Evolutionary conservation across 2,888 invertebrate genomes (phyloP).

Genomic region (Drosophila tripunctata): DNA sequence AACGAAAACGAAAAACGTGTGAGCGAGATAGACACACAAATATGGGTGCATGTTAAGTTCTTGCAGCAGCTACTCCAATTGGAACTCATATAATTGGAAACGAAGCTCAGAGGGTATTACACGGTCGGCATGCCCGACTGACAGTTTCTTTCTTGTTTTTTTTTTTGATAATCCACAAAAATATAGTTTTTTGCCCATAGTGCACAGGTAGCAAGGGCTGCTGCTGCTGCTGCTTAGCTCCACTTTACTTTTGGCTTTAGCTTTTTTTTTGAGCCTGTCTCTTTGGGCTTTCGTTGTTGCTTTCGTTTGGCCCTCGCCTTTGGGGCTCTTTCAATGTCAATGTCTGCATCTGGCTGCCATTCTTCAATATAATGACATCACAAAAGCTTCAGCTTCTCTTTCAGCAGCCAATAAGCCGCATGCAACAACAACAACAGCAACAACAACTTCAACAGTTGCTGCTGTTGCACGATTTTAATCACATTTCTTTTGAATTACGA

Average conservation of each 20-base stretch:
- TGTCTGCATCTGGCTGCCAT: slow-evolving; percentile 73
- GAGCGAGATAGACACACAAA: too few species aligned
- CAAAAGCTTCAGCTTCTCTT: slow-evolving; percentile 74
- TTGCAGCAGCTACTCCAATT: too few species aligned
- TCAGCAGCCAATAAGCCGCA: slow-evolving; percentile 63
- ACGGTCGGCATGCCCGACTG: too few species aligned
- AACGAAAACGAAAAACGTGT: too few species aligned
- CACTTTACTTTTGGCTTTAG: background rate
- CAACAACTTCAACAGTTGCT: slow-evolving; percentile 1
- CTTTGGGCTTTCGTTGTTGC: slow-evolving; percentile 19
- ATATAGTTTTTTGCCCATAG: too few species aligned
- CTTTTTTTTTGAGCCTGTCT: background rate
- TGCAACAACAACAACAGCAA: background rate
- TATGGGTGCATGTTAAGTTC: too few species aligned
- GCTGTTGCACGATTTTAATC: slow-evolving; percentile 72
- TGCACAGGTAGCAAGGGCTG: slow-evolving; percentile 25
- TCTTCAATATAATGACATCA: slow-evolving; percentile 84
- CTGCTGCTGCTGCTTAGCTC: slow-evolving; percentile 9
- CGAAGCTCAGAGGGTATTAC: too few species aligned
- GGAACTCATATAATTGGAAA: too few species aligned
- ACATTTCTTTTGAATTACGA: slow-evolving; percentile 72
- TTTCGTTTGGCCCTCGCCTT: slow-evolving; percentile 18
- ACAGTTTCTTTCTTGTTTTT: too few species aligned
- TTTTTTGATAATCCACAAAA: too few species aligned
- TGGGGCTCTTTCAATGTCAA: slow-evolving; percentile 72